Percentiles rank a stretch among this genome's conserved stretches.
Evolutionary conservation across 2,113 vertebrate species (phyloP).

Genomic region (Ailuropoda melanoleuca): DNA sequence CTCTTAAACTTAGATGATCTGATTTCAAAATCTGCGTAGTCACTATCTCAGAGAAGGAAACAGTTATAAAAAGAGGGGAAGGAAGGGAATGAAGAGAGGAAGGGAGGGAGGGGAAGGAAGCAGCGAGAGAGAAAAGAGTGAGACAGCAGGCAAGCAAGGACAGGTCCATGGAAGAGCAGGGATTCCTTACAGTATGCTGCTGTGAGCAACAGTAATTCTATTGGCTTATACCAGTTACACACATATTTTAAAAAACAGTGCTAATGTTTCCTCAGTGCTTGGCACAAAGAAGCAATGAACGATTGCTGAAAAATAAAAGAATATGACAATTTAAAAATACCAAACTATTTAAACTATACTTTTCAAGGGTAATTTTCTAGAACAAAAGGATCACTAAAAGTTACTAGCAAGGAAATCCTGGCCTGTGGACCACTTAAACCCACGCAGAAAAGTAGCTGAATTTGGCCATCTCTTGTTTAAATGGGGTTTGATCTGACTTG

Average conservation of each 20-base stretch:
- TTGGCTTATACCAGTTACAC: neutral
- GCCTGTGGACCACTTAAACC: neutral
- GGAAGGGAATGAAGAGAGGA: neutral
- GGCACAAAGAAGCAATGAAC: neutral
- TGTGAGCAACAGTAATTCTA: neutral
- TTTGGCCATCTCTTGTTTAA: neutral
- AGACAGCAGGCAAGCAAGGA: neutral
- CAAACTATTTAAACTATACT: neutral
- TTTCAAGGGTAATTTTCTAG: constrained; percentile 31
- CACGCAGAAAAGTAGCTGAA: neutral
- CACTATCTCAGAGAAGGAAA: constrained; percentile 26
- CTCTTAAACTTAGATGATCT: neutral
- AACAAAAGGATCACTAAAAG: constrained; percentile 27
- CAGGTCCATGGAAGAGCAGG: neutral
- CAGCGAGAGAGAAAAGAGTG: neutral
- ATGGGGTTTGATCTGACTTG: neutral
- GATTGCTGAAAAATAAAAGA: neutral
- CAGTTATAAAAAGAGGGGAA: neutral
- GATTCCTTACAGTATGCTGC: neutral
- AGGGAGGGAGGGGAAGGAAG: neutral
- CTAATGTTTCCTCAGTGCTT: neutral
- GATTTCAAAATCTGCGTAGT: neutral
- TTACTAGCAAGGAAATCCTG: constrained; percentile 2
- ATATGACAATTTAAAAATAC: neutral
- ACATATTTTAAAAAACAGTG: neutral